Conservation (phyloP, 2,113 vertebrate species). For the Pseudorhombus dupliciocellatus region DNA sequence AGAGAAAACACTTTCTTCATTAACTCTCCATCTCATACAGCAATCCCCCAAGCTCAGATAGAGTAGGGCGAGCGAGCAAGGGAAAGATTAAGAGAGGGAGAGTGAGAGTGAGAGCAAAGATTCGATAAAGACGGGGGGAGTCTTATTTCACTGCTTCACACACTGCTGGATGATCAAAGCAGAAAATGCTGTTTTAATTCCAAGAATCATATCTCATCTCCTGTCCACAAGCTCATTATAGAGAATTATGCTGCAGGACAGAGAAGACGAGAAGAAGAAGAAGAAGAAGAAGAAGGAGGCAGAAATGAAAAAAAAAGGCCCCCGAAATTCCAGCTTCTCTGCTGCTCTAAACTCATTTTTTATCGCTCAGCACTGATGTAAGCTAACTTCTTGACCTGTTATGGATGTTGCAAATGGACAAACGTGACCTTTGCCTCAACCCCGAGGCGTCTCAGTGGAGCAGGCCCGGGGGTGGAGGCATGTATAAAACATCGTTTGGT, state of each 20-base stretch:
- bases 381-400: slow-evolving; percentile 19
- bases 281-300: slow-evolving; percentile 21
- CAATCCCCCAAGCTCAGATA: slow-evolving; percentile 63
- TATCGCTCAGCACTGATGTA: neutral
- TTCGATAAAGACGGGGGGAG: slow-evolving; percentile 67
- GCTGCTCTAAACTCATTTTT: neutral
- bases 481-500: slow-evolving; percentile 1
- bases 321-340: slow-evolving; percentile 1
- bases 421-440: slow-evolving; percentile 16
- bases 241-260: slow-evolving; percentile 68
- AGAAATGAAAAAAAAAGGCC: slow-evolving; percentile 19
- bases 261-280: slow-evolving; percentile 29
- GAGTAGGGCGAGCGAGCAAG: slow-evolving; percentile 47
- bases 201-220: slow-evolving; percentile 77
- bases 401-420: neutral
- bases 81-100: slow-evolving; percentile 62
- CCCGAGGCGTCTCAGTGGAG: neutral
- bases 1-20: slow-evolving; percentile 65
- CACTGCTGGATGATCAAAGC: slow-evolving; percentile 74
- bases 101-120: slow-evolving; percentile 58
- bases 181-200: slow-evolving; percentile 80
- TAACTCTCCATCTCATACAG: slow-evolving; percentile 69
- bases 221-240: slow-evolving; percentile 77
- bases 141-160: slow-evolving; percentile 69
- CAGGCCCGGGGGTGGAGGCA: neutral